Evolutionary conservation across 2,888 invertebrate genomes (phyloP), one percentile per base, ranked within the genome.

Genomic region (Esperia sulphurella): DNA sequence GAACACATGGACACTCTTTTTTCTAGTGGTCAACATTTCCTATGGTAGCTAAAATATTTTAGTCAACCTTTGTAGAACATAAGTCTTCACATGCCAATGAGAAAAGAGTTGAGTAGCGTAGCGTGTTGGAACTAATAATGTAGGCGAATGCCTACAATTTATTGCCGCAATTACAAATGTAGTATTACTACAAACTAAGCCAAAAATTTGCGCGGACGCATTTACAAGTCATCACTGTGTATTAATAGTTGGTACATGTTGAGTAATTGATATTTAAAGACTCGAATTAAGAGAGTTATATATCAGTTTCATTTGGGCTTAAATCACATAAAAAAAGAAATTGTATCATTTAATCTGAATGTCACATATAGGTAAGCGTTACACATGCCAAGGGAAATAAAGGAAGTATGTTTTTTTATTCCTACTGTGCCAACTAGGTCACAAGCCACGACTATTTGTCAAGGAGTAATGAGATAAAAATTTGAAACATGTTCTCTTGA

Each of bases 351-450:
- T 31, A 8, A 31, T 31, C 10, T 35, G 35, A 35, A 35, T n/a
- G 35, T 35, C 35, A n/a, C n/a, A n/a, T 1, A 40, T 41, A 50
- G 41, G 40, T 45, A 51, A 47, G 13, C 30, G 29, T 21, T 8
- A 28, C n/a, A 37, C 28, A 43, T 40, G 45, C 44, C 43, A 48
- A 41, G 49, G 44, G 47, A 52, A 48, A 51, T 54, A 50, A 48
- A 75, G 72, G 71, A 76, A 74, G 59, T 66, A 64, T 61, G 61
- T 75, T 65, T 61, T 68, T 72, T 71, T 64, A 58, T 61, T 65
- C 58, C 58, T 55, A 53, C 53, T 52, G 70, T 83, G 86, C 86
- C 86, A 86, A 86, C 69, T 86, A 65, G 86, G 86, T 83, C 83
- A 80, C 71, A 68, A 69, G 75, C 75, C 75, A n/a, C 68, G 50